phyloP scores from a whole-genome alignment of 2,113 vertebrate genomes.

The Oncorhynchus mykiss region DNA sequence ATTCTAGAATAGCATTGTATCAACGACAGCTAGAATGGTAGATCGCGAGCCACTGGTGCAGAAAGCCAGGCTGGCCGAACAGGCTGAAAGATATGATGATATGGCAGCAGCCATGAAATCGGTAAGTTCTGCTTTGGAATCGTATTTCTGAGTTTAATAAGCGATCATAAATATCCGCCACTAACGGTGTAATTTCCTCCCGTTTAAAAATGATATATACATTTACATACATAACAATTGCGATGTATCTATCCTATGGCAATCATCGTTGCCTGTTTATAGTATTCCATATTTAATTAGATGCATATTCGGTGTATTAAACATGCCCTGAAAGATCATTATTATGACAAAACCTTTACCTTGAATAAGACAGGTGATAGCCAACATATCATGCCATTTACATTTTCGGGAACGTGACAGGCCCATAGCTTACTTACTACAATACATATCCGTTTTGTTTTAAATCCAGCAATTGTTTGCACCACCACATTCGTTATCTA shows the following conservation, averaged over 20 bases:
- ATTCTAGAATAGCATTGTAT: slow-evolving; percentile 31
- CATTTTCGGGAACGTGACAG: slow-evolving; percentile 3
- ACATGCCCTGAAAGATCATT: slow-evolving; percentile 46
- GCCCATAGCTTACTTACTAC: slow-evolving; percentile 16
- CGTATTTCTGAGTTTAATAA: slow-evolving; percentile 24
- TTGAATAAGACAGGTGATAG: neutral
- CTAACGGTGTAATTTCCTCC: neutral
- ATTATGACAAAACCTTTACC: neutral
- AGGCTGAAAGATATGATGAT: slow-evolving; percentile 96
- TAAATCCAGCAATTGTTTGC: neutral
- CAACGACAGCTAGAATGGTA: slow-evolving; percentile 77
- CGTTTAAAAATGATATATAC: no score
- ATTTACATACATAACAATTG: neutral
- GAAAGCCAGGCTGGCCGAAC: slow-evolving; percentile 97
- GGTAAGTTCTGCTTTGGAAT: slow-evolving; percentile 78
- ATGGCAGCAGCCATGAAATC: slow-evolving; percentile 98
- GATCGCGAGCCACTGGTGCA: slow-evolving; percentile 98
- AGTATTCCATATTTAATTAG: neutral
- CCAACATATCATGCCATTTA: slow-evolving; percentile 1
- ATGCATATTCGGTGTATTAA: slow-evolving; percentile 51
- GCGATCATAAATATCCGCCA: neutral
- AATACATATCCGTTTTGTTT: neutral
- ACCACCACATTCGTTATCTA: neutral
- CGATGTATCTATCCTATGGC: no score
- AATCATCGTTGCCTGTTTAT: neutral